Conservation (phyloP, 2,888 invertebrate species). For the Heliconius ismenius region DNA sequence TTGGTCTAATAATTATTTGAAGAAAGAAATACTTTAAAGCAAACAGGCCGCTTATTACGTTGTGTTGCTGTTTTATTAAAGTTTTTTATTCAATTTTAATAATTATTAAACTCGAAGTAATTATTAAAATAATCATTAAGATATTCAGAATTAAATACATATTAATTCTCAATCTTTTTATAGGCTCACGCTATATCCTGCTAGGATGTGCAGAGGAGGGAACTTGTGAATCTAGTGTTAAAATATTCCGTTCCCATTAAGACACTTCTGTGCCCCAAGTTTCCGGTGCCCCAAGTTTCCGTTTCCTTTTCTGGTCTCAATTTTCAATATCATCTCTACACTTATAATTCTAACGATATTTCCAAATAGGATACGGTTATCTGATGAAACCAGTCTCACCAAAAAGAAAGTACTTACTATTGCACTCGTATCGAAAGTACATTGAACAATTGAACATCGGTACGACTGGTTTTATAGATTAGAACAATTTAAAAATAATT, state of each 20-base stretch:
- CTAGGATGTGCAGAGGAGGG: no score
- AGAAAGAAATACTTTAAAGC: conserved; percentile 13
- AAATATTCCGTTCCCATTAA: no score
- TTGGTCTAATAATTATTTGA: conserved; percentile 6
- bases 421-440: conserved; percentile 8
- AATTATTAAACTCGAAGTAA: not conserved
- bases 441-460: conserved; percentile 3
- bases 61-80: not conserved
- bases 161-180: no score
- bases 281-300: no score
- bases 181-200: no score
- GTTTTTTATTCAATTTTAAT: not conserved
- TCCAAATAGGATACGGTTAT: conserved; percentile 15
- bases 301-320: no score
- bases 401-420: conserved; percentile 22
- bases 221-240: no score
- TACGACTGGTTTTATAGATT: conserved; percentile 7
- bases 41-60: conserved; percentile 4
- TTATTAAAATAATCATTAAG: not conserved
- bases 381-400: conserved; percentile 12
- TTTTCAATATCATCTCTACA: not conserved
- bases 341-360: not conserved
- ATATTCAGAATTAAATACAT: no score
- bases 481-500: conserved; percentile 9
- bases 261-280: no score